A percentile compares a stretch with the other conserved stretches of the same genome.
These are phyloP conservation scores for Pogonomyrmex californicus DNA, from an alignment of 1,140 invertebrate genomes.

Conservation along the genomic window DNA sequence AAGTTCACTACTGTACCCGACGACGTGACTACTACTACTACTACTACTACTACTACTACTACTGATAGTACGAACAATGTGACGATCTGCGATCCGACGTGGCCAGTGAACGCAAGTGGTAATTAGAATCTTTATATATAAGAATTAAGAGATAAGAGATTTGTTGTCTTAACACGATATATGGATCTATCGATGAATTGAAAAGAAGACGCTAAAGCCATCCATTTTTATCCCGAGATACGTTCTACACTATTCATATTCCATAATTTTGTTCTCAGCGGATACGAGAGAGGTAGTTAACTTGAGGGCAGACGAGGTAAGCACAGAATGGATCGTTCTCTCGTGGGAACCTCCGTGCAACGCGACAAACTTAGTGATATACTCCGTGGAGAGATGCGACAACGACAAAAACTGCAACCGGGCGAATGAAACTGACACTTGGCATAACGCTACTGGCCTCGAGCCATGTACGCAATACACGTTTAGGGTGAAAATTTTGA, in stretches of 20 bases:
- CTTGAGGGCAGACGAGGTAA: neutral
- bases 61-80: neutral
- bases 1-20: neutral
- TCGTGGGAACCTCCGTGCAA: slow-evolving; percentile 64
- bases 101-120: slow-evolving; percentile 44
- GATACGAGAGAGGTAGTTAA: slow-evolving; percentile 30
- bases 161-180: neutral
- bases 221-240: neutral
- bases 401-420: slow-evolving; percentile 3
- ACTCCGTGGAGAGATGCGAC: slow-evolving; percentile 42
- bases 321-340: slow-evolving; percentile 61
- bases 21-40: neutral
- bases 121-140: slow-evolving; percentile 14
- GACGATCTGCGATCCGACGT: slow-evolving; percentile 2
- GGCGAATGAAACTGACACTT: neutral
- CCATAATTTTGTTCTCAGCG: neutral
- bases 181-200: neutral
- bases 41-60: neutral
- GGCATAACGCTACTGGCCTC: slow-evolving; percentile 59
- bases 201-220: neutral
- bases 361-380: neutral
- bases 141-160: neutral
- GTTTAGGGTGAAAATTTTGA: slow-evolving; percentile 58
- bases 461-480: slow-evolving; percentile 68
- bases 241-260: neutral